Evolutionary conservation across 2,888 invertebrate species (phyloP), one percentile per base, ranked within the genome.

Genomic region (Blomia tropicalis): DNA sequence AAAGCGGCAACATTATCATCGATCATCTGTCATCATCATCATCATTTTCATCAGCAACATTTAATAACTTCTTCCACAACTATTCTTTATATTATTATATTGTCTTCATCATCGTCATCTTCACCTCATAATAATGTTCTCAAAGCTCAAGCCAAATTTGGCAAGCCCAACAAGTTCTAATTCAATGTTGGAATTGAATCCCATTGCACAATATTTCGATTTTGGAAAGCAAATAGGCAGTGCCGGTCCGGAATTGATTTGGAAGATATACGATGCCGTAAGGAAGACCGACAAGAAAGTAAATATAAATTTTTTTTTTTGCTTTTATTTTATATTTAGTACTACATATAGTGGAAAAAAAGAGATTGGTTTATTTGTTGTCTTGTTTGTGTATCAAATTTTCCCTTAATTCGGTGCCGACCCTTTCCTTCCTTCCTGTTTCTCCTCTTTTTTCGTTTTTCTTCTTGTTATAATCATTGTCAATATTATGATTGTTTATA

Each of bases 221-320:
- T 82, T 92, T 67, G 87, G 88, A 60, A 83, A 84, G 70, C 86
- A 86, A 72, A 78, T 79, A 60, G 82, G 82, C 63, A 83, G 83
- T 64, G 85, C 83, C 1, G 93, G 93, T 0, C 90, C 90, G 0
- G 90, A 90, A 70, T 79, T 87, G 68, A 82, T 87, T 54, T 93
- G 93, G 93, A 83, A 83, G 71, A 85, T 93, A 66, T 86, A 87
- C 73, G 90, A 92, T 69, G 92, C 87, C 1, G 83, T 82, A 71
- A 79, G 88, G 69, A 89, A 88, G 75, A 83, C 82, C 67, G 92
- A 93, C 71, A 85, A 85, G 69, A 86, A 85, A 85, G 93, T 92
- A 74, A 79, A 81, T 70, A 11, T 32, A 58, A 22, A 54, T 4
- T 22, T 53, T 23, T 44, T 32, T 32, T 44, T 36, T 14, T 44